Evolutionary conservation across 2,888 invertebrate genomes (phyloP), one percentile per base, ranked within the genome.

Genomic region (Eupithecia exiguata): DNA sequence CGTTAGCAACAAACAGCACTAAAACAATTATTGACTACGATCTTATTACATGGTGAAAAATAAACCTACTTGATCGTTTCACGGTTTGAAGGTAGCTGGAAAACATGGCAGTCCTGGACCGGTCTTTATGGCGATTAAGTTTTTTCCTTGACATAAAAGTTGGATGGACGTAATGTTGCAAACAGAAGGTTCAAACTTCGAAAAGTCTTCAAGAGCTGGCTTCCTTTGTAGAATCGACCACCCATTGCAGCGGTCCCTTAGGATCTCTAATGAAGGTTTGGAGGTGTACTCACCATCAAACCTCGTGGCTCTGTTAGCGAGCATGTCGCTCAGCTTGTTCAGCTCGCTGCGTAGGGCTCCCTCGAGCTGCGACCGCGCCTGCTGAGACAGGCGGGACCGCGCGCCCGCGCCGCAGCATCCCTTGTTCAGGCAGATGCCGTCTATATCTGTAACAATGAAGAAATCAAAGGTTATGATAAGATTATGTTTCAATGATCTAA

Each of bases 271-370:
- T 25, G 12, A 14, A 58, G 25, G 10, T 21, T 21, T 61, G 2
- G 62, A 62, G 9, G 9, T 62, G 35, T 38, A 95, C 97, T 96
- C 92, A 98, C 98, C 97, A 89, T 98, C 98, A 92, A 98, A 98
- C 89, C 97, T 97, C 85, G 95, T 95, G 62, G 97, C 97, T 87
- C 97, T 96, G 80, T 96, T 96, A 70, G 96, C 96, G 84, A 98
- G 95, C 79, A 97, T 95, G 74, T 96, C 96, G 35, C 97, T 96
- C 77, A 98, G 94, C 87, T 97, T 96, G 82, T 95, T 95, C 75
- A 98, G 96, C 81, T 97, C 96, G 82, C 97, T 96, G 86, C 96
- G 96, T 79, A 97, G 95, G 77, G 96, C 96, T 81, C 95, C 95
- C 83, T 97, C 97, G 84, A 98, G 96, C 87, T 97, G 97, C 82